Evolutionary conservation across 2,888 invertebrate genomes (phyloP).

Genomic region (Plebejus argus): DNA sequence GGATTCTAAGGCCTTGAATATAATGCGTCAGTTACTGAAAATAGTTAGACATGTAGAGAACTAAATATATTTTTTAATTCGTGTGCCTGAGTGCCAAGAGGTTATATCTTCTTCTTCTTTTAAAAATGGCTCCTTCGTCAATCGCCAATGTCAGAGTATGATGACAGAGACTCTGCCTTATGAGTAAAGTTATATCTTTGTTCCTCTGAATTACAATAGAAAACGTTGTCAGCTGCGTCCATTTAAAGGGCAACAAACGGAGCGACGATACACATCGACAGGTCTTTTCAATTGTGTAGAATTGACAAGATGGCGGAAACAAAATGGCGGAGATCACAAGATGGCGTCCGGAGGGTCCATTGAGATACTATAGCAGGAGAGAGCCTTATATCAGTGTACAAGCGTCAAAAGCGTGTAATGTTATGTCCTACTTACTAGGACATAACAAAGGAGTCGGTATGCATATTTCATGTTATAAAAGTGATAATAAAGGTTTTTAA

Average conservation of each 20-base stretch:
- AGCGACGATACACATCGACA: neutral
- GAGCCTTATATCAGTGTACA: too few species aligned
- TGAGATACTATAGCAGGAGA: too few species aligned
- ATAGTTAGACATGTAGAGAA: neutral
- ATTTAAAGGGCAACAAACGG: neutral
- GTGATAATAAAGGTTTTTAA: too few species aligned
- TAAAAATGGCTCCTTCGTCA: too few species aligned
- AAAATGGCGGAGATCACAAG: neutral
- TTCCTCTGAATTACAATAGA: neutral
- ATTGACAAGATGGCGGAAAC: conserved; percentile 18
- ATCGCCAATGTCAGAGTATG: too few species aligned
- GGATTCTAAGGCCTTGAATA: neutral
- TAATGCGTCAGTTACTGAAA: neutral
- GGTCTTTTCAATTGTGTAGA: conserved; percentile 2
- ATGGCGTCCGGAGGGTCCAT: conserved; percentile 14
- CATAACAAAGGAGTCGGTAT: too few species aligned
- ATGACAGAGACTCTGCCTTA: too few species aligned
- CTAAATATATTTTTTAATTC: neutral
- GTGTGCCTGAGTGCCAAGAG: neutral
- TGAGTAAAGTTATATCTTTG: neutral
- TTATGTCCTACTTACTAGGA: too few species aligned
- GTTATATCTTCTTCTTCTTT: neutral
- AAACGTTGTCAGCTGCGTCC: neutral
- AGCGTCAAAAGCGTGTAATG: too few species aligned
- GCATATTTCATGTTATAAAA: too few species aligned